A percentile compares a stretch with the other conserved stretches of the same genome.
Conservation (phyloP, 2,797 vertebrate genomes). For the Apodemus agrarius region DNA sequence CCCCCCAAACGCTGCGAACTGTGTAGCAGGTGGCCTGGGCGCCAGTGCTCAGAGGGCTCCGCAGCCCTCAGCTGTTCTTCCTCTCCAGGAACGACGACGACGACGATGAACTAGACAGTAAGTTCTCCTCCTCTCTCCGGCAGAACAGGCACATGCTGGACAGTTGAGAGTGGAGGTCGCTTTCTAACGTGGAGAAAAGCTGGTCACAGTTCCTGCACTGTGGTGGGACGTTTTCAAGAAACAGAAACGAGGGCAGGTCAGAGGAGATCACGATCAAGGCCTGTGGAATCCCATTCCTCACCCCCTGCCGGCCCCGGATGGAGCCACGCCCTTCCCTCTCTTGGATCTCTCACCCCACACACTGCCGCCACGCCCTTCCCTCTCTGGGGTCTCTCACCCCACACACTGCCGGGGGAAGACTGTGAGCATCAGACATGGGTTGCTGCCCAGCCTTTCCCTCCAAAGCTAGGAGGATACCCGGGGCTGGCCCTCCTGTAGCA, state of each 20-base stretch:
- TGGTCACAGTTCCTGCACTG: slow-evolving; percentile 89
- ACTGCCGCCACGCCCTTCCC: neutral
- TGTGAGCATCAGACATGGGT: neutral
- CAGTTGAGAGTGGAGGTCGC: slow-evolving; percentile 73
- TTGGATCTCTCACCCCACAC: neutral
- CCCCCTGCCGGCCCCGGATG: rapidly evolving
- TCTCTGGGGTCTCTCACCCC: neutral
- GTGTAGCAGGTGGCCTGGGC: neutral
- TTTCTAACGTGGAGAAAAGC: slow-evolving; percentile 84
- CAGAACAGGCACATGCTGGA: slow-evolving; percentile 87
- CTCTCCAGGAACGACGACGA: neutral
- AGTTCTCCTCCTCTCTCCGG: slow-evolving; percentile 66
- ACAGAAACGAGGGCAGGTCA: slow-evolving; percentile 50
- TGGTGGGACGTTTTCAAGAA: slow-evolving; percentile 38
- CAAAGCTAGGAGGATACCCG: neutral
- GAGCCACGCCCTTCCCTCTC: too few species aligned
- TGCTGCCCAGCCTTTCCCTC: neutral
- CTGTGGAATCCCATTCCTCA: neutral
- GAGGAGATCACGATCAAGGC: neutral
- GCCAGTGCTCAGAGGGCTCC: neutral
- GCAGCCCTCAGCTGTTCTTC: neutral
- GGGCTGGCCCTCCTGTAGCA: neutral
- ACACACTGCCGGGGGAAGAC: neutral
- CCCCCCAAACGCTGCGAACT: neutral
- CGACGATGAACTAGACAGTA: slow-evolving; percentile 40